Base-by-base conservation (phyloP, 1,140 invertebrate species). In the Danaus melanippus region DNA sequence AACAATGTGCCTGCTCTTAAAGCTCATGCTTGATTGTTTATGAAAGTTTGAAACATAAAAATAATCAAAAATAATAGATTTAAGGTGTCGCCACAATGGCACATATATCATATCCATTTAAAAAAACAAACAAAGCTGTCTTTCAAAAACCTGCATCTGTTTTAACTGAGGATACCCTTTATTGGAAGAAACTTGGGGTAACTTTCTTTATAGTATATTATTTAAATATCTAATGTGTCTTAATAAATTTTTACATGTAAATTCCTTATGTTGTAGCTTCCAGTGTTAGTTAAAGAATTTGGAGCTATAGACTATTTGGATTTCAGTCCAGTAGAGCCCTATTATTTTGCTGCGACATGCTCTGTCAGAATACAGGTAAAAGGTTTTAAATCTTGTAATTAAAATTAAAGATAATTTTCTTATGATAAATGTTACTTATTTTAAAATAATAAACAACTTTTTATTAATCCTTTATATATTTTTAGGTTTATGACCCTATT, bases 261-360 rank as follows among this genome's bases (percentile, higher is more conserved):
- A 12, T 9, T 51, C 11, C 46, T 42, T 17, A 40, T 10, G 8
- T 91, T 90, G 64, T 77, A 97, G 96, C 88, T 91, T 66, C 95
- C 96, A 48, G 93, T 96, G 6, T 89, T 96, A 45, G 90, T 97
- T 0, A 98, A 98, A 86, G 97, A 98, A 84, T 96, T 94, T 89
- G 96, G 96, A 42, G 90, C 93, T 0, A 95, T 98, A 40, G 95
- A 97, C 77, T 94, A 95, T 70, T 91, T 98, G 50, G 93, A 97
- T 77, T 96, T 98, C 76, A 95, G 94, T 67, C 94, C 94, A 8
- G 88, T 92, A 10, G 92, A 96, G 69, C 95, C 96, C 0, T 90
- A 97, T 88, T 92, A 95, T 77, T 96, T 97, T 88, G 95, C 95
- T 10, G 93, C 97, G 7, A 96, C 96, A 46, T 97, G 94, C 81